These are phyloP conservation scores for Lontra canadensis DNA, from an alignment of 2,113 vertebrate species.

Conservation along the genomic window DNA sequence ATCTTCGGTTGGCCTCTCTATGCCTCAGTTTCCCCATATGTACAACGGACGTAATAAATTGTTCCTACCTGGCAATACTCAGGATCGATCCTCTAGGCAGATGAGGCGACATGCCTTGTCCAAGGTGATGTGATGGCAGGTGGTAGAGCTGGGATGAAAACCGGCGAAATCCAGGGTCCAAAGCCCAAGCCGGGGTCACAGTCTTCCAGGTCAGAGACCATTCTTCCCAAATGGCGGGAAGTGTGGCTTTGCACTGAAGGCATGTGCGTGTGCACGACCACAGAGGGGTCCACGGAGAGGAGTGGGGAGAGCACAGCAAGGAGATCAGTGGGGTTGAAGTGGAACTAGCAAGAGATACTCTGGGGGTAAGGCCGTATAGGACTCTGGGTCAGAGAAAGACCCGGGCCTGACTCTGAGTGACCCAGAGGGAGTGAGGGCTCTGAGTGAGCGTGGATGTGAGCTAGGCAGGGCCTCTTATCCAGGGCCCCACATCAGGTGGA, in stretches of 20 bases:
- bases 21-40: neutral
- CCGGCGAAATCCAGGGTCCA: no score
- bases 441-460: rapidly evolving
- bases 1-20: neutral
- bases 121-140: rapidly evolving
- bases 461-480: neutral
- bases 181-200: no score
- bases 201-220: neutral
- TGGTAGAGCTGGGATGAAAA: neutral
- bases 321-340: neutral
- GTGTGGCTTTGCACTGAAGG: rapidly evolving
- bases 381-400: neutral
- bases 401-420: neutral
- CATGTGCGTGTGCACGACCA: rapidly evolving
- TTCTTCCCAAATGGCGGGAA: neutral
- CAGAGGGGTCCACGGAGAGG: rapidly evolving
- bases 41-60: neutral
- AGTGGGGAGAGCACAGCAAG: neutral
- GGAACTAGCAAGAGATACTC: neutral
- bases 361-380: rapidly evolving
- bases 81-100: neutral
- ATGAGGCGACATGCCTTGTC: neutral
- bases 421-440: neutral
- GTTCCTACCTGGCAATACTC: no score
- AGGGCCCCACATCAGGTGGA: neutral